Percentiles rank a stretch among this genome's conserved stretches.
These are phyloP conservation scores for Planococcus citri DNA, from an alignment of 1,140 invertebrate genomes.

Conservation along the genomic window DNA sequence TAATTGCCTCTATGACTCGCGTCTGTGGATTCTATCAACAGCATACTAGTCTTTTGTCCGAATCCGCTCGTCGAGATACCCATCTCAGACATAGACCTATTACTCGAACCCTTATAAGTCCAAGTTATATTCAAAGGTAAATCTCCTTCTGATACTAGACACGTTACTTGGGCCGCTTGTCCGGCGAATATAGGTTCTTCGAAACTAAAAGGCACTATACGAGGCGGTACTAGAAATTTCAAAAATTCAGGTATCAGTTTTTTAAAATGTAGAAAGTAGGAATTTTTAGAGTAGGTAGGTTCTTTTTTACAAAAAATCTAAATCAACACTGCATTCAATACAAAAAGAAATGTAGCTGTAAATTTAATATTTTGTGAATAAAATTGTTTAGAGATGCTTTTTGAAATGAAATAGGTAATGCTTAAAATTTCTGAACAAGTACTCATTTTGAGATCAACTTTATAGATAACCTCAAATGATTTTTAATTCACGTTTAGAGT, in stretches of 20 bases:
- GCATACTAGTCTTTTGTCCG: slow-evolving; percentile 44
- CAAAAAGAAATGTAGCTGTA: too few species aligned
- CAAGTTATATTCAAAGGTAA: slow-evolving; percentile 31
- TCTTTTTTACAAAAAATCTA: too few species aligned
- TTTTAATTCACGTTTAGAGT: too few species aligned
- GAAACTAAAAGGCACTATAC: slow-evolving; percentile 39
- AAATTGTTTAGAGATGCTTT: too few species aligned
- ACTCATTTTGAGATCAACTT: too few species aligned
- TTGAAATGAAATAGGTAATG: too few species aligned
- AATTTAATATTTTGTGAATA: too few species aligned
- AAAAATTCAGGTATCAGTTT: background rate
- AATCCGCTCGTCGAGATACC: slow-evolving; percentile 38
- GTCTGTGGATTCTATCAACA: slow-evolving; percentile 38
- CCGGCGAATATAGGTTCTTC: slow-evolving; percentile 37
- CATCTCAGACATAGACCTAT: slow-evolving; percentile 17
- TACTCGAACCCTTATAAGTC: slow-evolving; percentile 29
- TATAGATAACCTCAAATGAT: too few species aligned
- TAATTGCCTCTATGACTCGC: slow-evolving; percentile 55
- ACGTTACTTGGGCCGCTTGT: slow-evolving; percentile 34
- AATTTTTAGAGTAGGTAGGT: too few species aligned
- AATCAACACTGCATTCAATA: too few species aligned
- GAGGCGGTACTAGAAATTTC: slow-evolving; percentile 35
- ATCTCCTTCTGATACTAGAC: slow-evolving; percentile 35
- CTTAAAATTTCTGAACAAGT: too few species aligned
- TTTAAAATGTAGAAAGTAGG: too few species aligned